Conservation (phyloP, 2,113 vertebrate genomes). For the Semicossyphus pulcher region DNA sequence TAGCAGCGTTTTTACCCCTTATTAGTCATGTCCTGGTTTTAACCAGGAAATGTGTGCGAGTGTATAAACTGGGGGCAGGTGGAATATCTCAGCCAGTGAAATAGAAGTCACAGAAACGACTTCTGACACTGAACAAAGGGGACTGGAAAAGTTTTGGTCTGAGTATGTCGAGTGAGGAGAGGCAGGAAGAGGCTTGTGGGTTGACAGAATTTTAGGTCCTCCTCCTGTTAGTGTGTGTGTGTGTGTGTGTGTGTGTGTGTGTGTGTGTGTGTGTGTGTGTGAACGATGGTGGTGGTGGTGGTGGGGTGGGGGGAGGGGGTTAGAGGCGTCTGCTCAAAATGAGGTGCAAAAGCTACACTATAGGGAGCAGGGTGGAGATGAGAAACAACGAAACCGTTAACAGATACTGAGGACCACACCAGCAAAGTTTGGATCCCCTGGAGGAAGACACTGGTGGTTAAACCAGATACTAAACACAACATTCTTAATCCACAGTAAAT, state of each 20-base stretch:
- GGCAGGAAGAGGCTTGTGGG: slow-evolving; percentile 84
- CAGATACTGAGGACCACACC: slow-evolving; percentile 79
- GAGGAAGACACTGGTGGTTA: slow-evolving; percentile 21
- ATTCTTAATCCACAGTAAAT: too few species aligned
- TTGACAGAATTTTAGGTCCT: slow-evolving; percentile 68
- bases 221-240: slow-evolving; percentile 43
- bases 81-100: slow-evolving; percentile 55
- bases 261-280: slow-evolving; percentile 33
- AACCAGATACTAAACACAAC: neutral
- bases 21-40: too few species aligned
- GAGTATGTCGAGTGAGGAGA: slow-evolving; percentile 62
- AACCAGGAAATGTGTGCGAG: neutral
- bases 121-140: slow-evolving; percentile 33
- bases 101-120: slow-evolving; percentile 50
- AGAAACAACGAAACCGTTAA: slow-evolving; percentile 83
- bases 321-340: slow-evolving; percentile 51
- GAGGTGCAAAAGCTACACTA: slow-evolving; percentile 71
- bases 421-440: slow-evolving; percentile 55
- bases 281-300: neutral
- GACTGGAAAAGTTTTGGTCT: slow-evolving; percentile 72
- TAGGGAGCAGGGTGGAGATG: slow-evolving; percentile 84
- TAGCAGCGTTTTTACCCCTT: too few species aligned
- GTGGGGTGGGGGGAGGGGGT: slow-evolving; percentile 4
- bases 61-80: slow-evolving; percentile 47
- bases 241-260: slow-evolving; percentile 13